Evolutionary conservation across 1,140 invertebrate genomes (phyloP).

Genomic region (Brachystomella parvula): DNA sequence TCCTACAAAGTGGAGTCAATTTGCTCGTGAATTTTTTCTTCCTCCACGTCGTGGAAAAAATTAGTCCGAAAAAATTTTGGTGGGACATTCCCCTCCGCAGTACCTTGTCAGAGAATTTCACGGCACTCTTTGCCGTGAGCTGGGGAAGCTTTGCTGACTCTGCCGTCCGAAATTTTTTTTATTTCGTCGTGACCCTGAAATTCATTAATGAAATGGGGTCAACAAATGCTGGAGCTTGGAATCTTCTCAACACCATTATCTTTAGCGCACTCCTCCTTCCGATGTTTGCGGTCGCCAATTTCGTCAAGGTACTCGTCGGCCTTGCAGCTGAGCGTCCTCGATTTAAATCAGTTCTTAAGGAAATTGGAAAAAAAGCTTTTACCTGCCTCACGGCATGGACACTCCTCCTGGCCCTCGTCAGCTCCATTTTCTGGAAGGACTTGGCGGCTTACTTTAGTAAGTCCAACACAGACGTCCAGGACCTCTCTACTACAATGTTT

Average conservation of each 20-base stretch:
- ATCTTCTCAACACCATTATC: conserved; percentile 30
- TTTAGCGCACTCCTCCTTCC: conserved; percentile 29
- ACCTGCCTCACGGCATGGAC: conserved; percentile 24
- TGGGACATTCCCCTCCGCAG: conserved; percentile 11
- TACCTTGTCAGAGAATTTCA: conserved; percentile 11
- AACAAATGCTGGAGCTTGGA: conserved; percentile 26
- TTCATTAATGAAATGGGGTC: conserved; percentile 30
- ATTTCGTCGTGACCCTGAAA: conserved; percentile 33
- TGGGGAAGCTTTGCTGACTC: conserved; percentile 34
- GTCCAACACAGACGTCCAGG: conserved; percentile 19
- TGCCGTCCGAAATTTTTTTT: conserved; percentile 31
- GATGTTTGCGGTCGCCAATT: conserved; percentile 17
- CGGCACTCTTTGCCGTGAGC: conserved; percentile 20
- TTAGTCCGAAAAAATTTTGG: conserved; percentile 14
- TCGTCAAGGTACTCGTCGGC: conserved; percentile 28
- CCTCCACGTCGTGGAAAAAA: conserved; percentile 23
- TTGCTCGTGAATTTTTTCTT: conserved; percentile 18
- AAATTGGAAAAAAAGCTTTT: conserved; percentile 4
- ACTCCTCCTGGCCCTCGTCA: not conserved
- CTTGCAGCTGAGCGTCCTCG: not conserved
- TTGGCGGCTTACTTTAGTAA: conserved; percentile 25
- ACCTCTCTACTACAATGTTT: conserved; percentile 23
- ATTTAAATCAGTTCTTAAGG: conserved; percentile 13
- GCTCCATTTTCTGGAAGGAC: conserved; percentile 17
- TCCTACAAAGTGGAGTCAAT: conserved; percentile 19